Base-by-base conservation (phyloP, 2,888 invertebrate genomes). In the Pristionchus entomophagus region DNA sequence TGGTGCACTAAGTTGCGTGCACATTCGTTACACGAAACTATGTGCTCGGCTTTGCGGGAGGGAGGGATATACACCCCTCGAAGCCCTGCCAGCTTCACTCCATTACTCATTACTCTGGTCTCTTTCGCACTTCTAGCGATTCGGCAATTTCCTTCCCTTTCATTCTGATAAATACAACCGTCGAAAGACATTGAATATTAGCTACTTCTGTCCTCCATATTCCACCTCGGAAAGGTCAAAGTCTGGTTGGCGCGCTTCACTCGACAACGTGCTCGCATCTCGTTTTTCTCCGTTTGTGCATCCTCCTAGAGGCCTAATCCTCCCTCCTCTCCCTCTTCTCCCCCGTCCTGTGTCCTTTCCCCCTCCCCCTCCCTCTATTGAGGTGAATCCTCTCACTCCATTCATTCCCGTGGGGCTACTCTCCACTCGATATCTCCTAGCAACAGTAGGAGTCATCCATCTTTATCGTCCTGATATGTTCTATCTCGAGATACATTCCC, bases 231-330 rank as follows among this genome's bases (percentile, higher is more conserved):
- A 38, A 45, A 65, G 32, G 32, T 35, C 65, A 65, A 65, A 65
- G 65, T 69, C 65, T 38, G 65, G 38, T 51, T 22, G 51, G 19
- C n/a, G n/a, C 65, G 14, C 73, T 19, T 45, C 73, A n/a, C n/a
- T n/a, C 41, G n/a, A 73, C n/a, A 73, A 45, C 73, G 38, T 45
- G 45, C 73, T 38, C 38, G 29, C 32, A 32, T 32, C 49, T 35
- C 45, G 22, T 41, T 51, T 51, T 32, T 51, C 49, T 51, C 32
- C 78, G 78, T 73, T 73, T 53, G 51, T 78, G 51, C 78, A 26
- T 51, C 78, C 78, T 22, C 51, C 49, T 78, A 41, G 51, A 77
- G 51, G 32, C 78, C 51, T 78, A 78, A 49, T 78, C 49, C 78
- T 78, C 41, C 45, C 73, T 41, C 73, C 38, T 22, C 49, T 35